Evolutionary conservation across 2,888 invertebrate genomes (phyloP).

Genomic region (Parascotia fuliginaria): DNA sequence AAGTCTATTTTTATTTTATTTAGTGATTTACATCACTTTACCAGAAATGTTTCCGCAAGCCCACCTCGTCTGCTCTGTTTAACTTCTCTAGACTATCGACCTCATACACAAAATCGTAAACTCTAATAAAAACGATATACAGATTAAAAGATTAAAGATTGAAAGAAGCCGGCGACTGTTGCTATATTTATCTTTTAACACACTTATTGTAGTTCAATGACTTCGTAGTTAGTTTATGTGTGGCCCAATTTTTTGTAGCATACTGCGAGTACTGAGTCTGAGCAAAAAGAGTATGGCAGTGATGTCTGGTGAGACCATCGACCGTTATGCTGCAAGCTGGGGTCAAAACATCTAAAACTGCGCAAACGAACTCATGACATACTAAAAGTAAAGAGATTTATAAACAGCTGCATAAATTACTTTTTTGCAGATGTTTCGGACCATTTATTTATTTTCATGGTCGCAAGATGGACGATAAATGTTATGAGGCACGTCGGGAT

Average conservation of each 20-base stretch:
- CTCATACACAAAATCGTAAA: slow-evolving; percentile 13
- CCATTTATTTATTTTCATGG: too few relatives aligned
- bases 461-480: too few relatives aligned
- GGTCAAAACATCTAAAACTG: too few relatives aligned
- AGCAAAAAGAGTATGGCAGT: slow-evolving; percentile 3
- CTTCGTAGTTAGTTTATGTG: slow-evolving; percentile 23
- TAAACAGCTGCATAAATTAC: too few relatives aligned
- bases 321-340: too few relatives aligned
- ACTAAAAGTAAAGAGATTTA: too few relatives aligned
- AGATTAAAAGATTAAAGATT: too few relatives aligned
- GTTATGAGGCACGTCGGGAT: too few relatives aligned
- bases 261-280: background rate
- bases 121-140: slow-evolving; percentile 23
- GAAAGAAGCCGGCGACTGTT: slow-evolving; percentile 35
- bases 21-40: background rate
- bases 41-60: background rate
- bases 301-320: too few relatives aligned
- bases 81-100: background rate
- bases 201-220: slow-evolving; percentile 44
- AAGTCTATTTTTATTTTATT: background rate
- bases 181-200: slow-evolving; percentile 53
- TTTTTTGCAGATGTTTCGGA: too few relatives aligned
- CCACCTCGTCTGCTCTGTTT: background rate
- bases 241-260: slow-evolving; percentile 15
- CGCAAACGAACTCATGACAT: too few relatives aligned